Evolutionary conservation across 2,113 vertebrate species (phyloP).

Genomic region (Oreochromis aureus): DNA sequence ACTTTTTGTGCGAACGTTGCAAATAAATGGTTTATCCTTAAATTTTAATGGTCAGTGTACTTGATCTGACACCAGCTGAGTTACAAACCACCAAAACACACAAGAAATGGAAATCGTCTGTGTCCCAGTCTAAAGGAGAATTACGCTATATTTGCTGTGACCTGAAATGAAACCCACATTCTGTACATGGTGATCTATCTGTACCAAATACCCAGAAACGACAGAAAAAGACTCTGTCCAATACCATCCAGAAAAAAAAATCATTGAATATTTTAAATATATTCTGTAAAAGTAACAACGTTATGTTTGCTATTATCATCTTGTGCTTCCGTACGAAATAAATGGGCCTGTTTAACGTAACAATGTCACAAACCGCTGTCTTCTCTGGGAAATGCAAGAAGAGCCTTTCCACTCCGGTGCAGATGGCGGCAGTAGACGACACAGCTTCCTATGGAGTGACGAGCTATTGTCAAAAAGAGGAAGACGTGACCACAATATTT

Average conservation of each 20-base stretch:
- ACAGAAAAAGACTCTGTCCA: not conserved
- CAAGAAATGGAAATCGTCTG: not conserved
- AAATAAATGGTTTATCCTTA: not conserved
- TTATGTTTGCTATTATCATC: not conserved
- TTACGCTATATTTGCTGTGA: not conserved
- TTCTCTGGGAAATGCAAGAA: not conserved
- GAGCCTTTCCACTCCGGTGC: not conserved
- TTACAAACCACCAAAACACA: not conserved
- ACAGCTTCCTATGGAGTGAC: not conserved
- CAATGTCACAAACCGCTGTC: not conserved
- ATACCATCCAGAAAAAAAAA: not conserved
- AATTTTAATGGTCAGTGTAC: not conserved
- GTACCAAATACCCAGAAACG: not conserved
- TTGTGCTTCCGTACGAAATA: not conserved
- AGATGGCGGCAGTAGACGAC: not conserved
- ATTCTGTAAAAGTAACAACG: not conserved
- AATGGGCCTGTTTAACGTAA: not conserved
- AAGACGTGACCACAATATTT: not conserved
- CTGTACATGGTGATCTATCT: accelerated
- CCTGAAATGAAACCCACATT: not conserved
- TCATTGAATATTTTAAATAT: not conserved
- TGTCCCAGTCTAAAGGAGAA: not conserved
- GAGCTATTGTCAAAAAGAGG: not conserved
- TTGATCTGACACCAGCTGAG: not conserved
- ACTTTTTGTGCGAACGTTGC: not conserved